These are phyloP conservation scores for Drosophila mettleri DNA, from an alignment of 2,888 invertebrate genomes.

Conservation along the genomic window DNA sequence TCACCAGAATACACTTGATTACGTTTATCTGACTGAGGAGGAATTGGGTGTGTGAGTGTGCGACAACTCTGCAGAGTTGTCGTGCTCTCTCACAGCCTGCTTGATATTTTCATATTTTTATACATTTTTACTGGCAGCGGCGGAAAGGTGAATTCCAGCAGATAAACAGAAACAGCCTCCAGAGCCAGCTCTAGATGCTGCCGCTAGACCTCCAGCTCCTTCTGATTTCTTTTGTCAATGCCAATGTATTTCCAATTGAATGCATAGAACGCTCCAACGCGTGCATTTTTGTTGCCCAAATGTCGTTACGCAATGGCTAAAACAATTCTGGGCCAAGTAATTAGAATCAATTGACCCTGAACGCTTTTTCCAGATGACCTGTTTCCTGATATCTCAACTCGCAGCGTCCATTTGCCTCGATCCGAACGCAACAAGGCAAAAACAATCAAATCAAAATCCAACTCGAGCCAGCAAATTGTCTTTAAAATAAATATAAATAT, in stretches of 20 bases:
- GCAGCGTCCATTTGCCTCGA: background rate
- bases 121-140: constrained; percentile 10
- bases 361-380: constrained; percentile 71
- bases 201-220: background rate
- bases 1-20: constrained; percentile 47
- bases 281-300: constrained; percentile 26
- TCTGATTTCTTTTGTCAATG: background rate
- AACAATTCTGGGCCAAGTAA: constrained; percentile 54
- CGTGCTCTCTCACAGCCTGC: constrained; percentile 1
- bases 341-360: constrained; percentile 74
- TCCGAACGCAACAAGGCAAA: constrained; percentile 25
- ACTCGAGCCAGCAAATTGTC: constrained; percentile 15
- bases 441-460: constrained; percentile 43
- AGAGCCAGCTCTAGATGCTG: background rate
- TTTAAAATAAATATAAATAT: constrained; percentile 43
- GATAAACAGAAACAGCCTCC: constrained; percentile 1
- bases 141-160: constrained; percentile 18
- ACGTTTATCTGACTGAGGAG: constrained; percentile 6
- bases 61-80: constrained; percentile 5
- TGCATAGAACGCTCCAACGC: constrained; percentile 60
- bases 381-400: constrained; percentile 54
- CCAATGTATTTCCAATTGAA: constrained; percentile 55
- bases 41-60: background rate
- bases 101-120: constrained; percentile 34
- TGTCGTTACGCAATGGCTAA: constrained; percentile 18